Evolutionary conservation across 2,113 vertebrate species (phyloP).

Genomic region (Lichenostomus cassidix): DNA sequence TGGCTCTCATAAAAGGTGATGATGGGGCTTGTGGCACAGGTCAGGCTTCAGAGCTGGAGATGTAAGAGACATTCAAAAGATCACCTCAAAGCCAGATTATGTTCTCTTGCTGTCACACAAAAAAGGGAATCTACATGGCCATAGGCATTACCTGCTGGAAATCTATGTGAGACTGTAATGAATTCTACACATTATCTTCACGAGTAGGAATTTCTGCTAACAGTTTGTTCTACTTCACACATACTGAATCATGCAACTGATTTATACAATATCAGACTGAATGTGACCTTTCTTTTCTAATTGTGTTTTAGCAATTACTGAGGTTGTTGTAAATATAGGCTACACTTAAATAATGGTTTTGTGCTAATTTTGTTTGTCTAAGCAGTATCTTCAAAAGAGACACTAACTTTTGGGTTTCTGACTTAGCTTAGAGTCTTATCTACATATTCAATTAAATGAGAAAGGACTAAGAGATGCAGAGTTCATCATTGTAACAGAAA

Average conservation of each 20-base stretch:
- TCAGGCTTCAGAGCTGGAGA: not conserved
- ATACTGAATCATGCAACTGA: not conserved
- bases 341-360: not conserved
- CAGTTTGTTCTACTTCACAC: not conserved
- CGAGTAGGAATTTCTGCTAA: not conserved
- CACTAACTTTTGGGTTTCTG: not conserved
- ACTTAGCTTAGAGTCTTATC: not conserved
- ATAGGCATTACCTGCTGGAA: not conserved
- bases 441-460: not conserved
- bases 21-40: accelerated
- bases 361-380: not conserved
- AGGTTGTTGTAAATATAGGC: not conserved
- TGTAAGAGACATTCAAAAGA: not conserved
- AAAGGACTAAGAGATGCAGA: not conserved
- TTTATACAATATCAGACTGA: not conserved
- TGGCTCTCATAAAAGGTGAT: not conserved
- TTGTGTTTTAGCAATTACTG: not conserved
- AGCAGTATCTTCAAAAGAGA: not conserved
- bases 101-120: not conserved
- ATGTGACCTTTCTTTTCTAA: not conserved
- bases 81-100: not conserved
- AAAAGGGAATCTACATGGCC: not conserved
- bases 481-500: not conserved
- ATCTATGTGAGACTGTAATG: not conserved
- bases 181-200: not conserved